phyloP scores from a whole-genome alignment of 2,797 vertebrate genomes.

The Otus scops region DNA sequence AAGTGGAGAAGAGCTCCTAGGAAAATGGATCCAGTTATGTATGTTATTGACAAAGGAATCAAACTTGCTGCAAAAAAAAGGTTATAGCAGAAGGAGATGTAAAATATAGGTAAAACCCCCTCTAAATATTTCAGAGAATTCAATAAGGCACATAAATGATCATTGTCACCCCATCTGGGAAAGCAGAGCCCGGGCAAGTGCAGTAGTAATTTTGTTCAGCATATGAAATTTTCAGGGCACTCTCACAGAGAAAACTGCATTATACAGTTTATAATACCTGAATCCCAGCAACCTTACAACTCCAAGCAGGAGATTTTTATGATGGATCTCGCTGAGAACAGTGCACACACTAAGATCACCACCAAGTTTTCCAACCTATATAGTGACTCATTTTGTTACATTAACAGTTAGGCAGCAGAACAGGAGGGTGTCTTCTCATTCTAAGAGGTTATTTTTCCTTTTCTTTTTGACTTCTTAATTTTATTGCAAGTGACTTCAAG shows the following conservation, averaged over 20 bases:
- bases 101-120: conserved; percentile 24
- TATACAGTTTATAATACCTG: conserved; percentile 12
- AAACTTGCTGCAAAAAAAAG: conserved; percentile 38
- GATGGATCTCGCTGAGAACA: not conserved
- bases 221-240: not conserved
- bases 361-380: not conserved
- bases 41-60: conserved; percentile 38
- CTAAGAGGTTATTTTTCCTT: conserved; percentile 20
- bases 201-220: not conserved
- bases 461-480: conserved; percentile 25
- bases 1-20: conserved; percentile 10
- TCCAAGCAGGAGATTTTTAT: not conserved
- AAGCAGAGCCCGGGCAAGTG: conserved; percentile 21
- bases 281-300: not conserved
- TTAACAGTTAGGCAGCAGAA: not conserved
- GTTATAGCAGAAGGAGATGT: not conserved
- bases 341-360: not conserved
- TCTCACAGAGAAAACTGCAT: not conserved
- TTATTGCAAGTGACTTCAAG: conserved; percentile 44
- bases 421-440: not conserved
- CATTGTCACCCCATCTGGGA: not conserved
- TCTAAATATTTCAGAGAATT: conserved; percentile 39
- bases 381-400: not conserved
- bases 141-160: conserved; percentile 24
- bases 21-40: not conserved